phyloP scores from a whole-genome alignment of 37 sponge, comb jelly and placozoan genomes.

The Ianthella basta region DNA sequence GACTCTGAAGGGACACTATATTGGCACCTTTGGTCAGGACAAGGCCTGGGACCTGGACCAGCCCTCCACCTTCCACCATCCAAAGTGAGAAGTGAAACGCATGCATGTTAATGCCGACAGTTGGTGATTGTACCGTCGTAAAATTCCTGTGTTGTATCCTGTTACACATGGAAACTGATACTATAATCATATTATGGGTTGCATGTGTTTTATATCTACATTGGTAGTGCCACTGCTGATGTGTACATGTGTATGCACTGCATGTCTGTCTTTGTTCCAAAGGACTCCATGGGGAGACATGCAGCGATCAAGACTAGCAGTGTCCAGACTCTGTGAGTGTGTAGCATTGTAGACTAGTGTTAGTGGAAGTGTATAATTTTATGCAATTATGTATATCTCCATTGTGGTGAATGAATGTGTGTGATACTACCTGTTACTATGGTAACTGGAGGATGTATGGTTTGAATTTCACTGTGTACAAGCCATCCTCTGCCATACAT shows the following conservation, averaged over 20 bases:
- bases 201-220: too few species aligned
- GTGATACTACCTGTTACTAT: too few species aligned
- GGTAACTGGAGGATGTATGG: too few species aligned
- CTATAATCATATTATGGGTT: too few species aligned
- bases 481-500: too few species aligned
- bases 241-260: too few species aligned
- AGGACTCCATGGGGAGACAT: conserved; percentile 43
- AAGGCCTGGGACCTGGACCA: conserved; percentile 50
- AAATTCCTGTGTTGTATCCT: too few species aligned
- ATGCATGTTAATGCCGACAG: background rate
- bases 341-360: background rate
- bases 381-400: background rate
- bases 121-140: background rate
- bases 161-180: too few species aligned
- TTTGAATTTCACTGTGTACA: too few species aligned
- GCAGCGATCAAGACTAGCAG: background rate
- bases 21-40: conserved; percentile 94
- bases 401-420: too few species aligned
- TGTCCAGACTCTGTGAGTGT: background rate
- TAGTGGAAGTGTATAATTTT: background rate
- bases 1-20: conserved; percentile 81
- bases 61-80: conserved; percentile 68
- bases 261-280: background rate
- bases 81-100: conserved; percentile 37
- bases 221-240: too few species aligned